These are phyloP conservation scores for Saguinus midas DNA, from an alignment of 2,113 vertebrate species.

Conservation along the genomic window DNA sequence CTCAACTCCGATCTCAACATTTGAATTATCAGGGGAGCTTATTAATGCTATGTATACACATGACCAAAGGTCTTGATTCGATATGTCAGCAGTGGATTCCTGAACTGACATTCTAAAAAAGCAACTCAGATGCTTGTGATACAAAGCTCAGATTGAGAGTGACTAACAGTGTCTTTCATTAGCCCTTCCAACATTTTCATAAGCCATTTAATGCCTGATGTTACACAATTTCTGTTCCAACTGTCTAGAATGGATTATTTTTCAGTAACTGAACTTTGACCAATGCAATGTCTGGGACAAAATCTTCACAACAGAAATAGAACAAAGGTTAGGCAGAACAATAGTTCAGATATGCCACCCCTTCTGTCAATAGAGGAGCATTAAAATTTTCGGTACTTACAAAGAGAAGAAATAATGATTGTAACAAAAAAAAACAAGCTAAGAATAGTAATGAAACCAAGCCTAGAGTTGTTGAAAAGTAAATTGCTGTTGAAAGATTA, in stretches of 20 bases:
- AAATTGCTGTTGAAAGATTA: not conserved
- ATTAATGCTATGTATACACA: not conserved
- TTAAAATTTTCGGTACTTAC: not conserved
- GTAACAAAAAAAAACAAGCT: not conserved
- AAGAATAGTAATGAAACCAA: not conserved
- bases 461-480: slow-evolving; percentile 28
- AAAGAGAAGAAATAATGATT: slow-evolving; percentile 23
- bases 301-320: not conserved
- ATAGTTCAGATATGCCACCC: not conserved
- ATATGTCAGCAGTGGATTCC: not conserved
- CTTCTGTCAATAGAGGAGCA: not conserved
- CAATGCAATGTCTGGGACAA: not conserved
- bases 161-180: not conserved
- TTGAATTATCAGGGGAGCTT: not conserved
- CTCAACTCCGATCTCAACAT: not conserved
- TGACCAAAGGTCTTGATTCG: not conserved
- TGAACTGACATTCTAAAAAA: not conserved
- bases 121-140: not conserved
- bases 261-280: slow-evolving; percentile 29
- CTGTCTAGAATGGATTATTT: not conserved
- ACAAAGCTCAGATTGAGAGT: not conserved
- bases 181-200: not conserved
- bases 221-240: slow-evolving; percentile 4
- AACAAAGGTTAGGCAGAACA: not conserved
- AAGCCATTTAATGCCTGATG: not conserved